Evolutionary conservation across 2,113 vertebrate species (phyloP).

Genomic region (Platycercus adscitus): DNA sequence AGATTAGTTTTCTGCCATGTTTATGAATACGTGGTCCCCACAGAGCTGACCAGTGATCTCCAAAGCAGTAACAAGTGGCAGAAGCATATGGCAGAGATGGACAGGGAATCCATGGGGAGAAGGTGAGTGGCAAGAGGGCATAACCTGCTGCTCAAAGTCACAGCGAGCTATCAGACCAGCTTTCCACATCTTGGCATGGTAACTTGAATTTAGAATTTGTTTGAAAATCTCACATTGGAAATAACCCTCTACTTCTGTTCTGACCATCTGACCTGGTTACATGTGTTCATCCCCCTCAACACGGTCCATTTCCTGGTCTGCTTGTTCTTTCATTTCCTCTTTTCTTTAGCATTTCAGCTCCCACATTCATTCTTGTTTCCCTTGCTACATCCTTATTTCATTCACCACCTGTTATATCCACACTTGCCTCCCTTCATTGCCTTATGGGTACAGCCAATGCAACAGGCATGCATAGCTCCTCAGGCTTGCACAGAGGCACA

Average conservation of each 20-base stretch:
- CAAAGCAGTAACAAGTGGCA: accelerated
- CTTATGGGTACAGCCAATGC: background rate
- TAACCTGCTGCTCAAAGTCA: background rate
- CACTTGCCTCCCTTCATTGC: accelerated
- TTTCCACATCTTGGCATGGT: background rate
- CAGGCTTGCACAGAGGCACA: background rate
- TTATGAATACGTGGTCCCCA: background rate
- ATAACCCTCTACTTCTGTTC: background rate
- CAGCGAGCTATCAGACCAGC: background rate
- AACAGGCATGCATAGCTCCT: background rate
- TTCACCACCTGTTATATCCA: background rate
- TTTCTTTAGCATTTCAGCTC: background rate
- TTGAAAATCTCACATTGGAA: background rate
- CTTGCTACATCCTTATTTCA: accelerated
- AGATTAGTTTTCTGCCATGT: background rate
- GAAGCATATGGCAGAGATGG: background rate
- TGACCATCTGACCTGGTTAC: background rate
- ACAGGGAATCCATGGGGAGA: background rate
- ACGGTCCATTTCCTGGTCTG: background rate
- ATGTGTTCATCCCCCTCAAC: background rate
- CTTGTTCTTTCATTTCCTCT: background rate
- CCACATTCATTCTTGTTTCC: background rate
- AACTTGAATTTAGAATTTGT: background rate
- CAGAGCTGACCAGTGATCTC: background rate
- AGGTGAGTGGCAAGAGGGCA: background rate